Evolutionary conservation across 64 coral and sea anemone species (phyloP).

Genomic region (Dendrophyllia cribrosa): DNA sequence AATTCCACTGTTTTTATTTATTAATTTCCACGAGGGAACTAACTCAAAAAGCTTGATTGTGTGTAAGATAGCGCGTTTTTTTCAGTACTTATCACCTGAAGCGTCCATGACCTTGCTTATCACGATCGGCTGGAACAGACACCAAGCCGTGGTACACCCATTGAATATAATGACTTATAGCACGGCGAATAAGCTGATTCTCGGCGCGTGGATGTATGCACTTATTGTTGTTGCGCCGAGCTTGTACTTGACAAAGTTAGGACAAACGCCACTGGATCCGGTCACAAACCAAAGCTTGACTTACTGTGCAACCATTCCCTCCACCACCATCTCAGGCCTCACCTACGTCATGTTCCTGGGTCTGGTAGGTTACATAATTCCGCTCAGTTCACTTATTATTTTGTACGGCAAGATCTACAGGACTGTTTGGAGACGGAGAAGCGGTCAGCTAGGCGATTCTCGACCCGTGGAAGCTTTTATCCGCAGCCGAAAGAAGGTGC

Average conservation of each 20-base stretch:
- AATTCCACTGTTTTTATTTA: slow-evolving; percentile 78
- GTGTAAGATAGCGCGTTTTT: slow-evolving; percentile 84
- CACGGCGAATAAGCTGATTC: slow-evolving; percentile 77
- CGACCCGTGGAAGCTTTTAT: slow-evolving; percentile 43
- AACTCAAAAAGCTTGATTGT: slow-evolving; percentile 2
- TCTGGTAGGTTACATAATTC: slow-evolving; percentile 78
- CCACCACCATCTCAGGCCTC: slow-evolving; percentile 20
- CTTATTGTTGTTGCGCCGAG: slow-evolving; percentile 70
- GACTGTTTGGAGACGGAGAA: slow-evolving; percentile 75
- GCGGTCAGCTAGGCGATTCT: slow-evolving; percentile 25
- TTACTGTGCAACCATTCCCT: slow-evolving; percentile 85
- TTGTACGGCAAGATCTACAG: slow-evolving; percentile 83
- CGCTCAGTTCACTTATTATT: slow-evolving; percentile 63
- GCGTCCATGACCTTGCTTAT: slow-evolving; percentile 88
- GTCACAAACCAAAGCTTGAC: slow-evolving; percentile 38
- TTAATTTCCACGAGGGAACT: slow-evolving; percentile 71
- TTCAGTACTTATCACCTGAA: slow-evolving; percentile 84
- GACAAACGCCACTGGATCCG: background rate
- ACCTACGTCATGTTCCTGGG: slow-evolving; percentile 70
- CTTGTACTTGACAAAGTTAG: slow-evolving; percentile 70
- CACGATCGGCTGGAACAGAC: slow-evolving; percentile 85
- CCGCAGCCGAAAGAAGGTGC: slow-evolving; percentile 80
- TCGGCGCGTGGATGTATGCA: slow-evolving; percentile 75
- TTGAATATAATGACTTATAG: slow-evolving; percentile 82
- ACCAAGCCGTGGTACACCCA: slow-evolving; percentile 83